Conservation (phyloP, 2,888 invertebrate genomes). For the Ernsta delagoae region DNA sequence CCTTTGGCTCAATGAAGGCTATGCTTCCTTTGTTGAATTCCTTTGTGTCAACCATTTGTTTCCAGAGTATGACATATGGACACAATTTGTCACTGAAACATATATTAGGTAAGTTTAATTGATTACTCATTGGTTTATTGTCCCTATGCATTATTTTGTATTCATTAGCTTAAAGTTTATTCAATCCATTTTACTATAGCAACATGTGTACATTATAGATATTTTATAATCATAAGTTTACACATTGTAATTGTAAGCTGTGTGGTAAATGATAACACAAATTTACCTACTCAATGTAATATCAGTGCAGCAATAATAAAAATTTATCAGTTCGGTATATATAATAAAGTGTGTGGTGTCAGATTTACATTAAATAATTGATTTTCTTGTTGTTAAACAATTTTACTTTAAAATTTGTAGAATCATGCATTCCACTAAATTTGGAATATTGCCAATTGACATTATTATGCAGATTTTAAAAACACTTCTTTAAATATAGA, state of each 20-base stretch:
- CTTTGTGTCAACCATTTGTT: conserved; percentile 96
- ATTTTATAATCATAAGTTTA: background rate
- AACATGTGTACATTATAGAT: background rate
- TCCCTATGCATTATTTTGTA: conserved; percentile 2
- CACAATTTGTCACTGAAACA: conserved; percentile 96
- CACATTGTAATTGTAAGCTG: too few relatives aligned
- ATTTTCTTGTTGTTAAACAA: too few relatives aligned
- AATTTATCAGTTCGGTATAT: too few relatives aligned
- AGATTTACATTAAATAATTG: too few relatives aligned
- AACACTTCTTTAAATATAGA: too few relatives aligned
- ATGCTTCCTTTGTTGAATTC: conserved; percentile 98
- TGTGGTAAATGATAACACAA: too few relatives aligned
- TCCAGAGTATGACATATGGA: conserved; percentile 98
- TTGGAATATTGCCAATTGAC: conserved; percentile 32
- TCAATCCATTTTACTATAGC: background rate
- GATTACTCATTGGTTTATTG: background rate
- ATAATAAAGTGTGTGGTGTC: too few relatives aligned
- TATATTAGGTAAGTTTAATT: conserved; percentile 85
- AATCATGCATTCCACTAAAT: conserved; percentile 2
- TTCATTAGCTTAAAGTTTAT: background rate
- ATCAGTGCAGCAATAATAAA: too few relatives aligned
- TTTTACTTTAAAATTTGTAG: conserved; percentile 10
- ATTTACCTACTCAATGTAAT: too few relatives aligned
- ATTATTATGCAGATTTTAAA: conserved; percentile 16
- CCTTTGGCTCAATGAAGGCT: conserved; percentile 98